Percentiles rank a stretch among this genome's conserved stretches.
phyloP scores from a whole-genome alignment of 2,797 vertebrate genomes.

The Coendou prehensilis region DNA sequence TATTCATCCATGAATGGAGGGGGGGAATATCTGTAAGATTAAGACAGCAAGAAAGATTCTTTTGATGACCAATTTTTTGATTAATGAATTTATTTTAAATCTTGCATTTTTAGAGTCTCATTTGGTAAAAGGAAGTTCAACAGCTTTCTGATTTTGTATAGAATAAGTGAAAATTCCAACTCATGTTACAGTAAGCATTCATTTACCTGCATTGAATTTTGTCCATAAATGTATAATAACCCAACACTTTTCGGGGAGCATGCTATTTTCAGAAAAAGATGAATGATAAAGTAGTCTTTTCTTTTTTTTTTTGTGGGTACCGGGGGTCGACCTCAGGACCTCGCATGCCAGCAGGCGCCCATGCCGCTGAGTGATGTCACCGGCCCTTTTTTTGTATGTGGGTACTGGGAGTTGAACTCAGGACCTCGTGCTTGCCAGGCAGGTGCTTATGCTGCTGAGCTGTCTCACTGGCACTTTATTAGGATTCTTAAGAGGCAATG shows the following conservation, averaged over 20 bases:
- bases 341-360: too few species aligned
- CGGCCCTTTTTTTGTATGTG: too few species aligned
- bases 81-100: conserved; percentile 64
- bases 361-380: too few species aligned
- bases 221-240: not conserved
- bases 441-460: too few species aligned
- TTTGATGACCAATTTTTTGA: conserved; percentile 35
- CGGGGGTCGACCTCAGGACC: too few species aligned
- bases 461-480: not conserved
- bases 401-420: too few species aligned
- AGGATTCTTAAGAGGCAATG: conserved; percentile 46
- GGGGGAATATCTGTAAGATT: conserved; percentile 24
- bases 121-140: conserved; percentile 65
- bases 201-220: conserved; percentile 42
- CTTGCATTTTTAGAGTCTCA: conserved; percentile 44
- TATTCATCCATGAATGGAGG: conserved; percentile 24
- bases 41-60: not conserved
- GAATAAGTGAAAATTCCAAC: conserved; percentile 25
- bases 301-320: too few species aligned
- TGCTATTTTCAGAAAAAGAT: conserved; percentile 41
- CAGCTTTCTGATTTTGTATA: conserved; percentile 55
- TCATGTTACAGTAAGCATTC: conserved; percentile 47
- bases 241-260: not conserved
- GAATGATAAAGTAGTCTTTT: conserved; percentile 29
- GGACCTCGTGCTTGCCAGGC: too few species aligned